phyloP scores from a whole-genome alignment of 2,797 vertebrate species.

The Morelia viridis region DNA sequence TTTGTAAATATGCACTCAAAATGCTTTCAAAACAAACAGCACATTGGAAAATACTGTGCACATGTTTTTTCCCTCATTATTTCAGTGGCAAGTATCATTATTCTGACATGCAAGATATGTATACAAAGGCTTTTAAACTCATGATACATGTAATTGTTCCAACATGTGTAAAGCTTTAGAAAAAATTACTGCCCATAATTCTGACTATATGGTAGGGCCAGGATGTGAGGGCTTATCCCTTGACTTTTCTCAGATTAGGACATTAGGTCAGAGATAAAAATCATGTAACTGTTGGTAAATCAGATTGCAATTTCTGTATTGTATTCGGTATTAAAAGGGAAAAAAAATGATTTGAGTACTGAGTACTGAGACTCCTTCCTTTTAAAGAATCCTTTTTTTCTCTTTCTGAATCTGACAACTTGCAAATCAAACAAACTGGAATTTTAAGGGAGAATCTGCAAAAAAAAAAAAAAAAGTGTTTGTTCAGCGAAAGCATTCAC shows the following conservation, averaged over 20 bases:
- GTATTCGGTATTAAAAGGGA: neutral
- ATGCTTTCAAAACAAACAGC: neutral
- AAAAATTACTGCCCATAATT: neutral
- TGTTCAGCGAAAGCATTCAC: slow-evolving; percentile 37
- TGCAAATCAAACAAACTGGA: neutral
- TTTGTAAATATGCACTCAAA: neutral
- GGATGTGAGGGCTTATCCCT: neutral
- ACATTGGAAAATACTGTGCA: neutral
- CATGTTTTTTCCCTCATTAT: neutral
- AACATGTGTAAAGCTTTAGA: neutral
- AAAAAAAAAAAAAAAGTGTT: neutral
- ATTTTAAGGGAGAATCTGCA: slow-evolving; percentile 15
- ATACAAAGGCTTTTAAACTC: neutral
- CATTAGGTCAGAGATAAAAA: neutral
- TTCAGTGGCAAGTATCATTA: neutral
- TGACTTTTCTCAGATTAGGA: too few species aligned
- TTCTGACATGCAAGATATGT: neutral
- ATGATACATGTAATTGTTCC: neutral
- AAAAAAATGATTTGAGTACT: neutral
- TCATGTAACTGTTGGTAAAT: neutral
- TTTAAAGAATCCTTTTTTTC: neutral
- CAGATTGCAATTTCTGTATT: neutral
- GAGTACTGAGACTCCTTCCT: neutral
- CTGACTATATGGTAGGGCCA: neutral
- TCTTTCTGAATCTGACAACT: neutral